Evolutionary conservation across 2,113 vertebrate genomes (phyloP).

Genomic region (Gymnocephalus cernua): DNA sequence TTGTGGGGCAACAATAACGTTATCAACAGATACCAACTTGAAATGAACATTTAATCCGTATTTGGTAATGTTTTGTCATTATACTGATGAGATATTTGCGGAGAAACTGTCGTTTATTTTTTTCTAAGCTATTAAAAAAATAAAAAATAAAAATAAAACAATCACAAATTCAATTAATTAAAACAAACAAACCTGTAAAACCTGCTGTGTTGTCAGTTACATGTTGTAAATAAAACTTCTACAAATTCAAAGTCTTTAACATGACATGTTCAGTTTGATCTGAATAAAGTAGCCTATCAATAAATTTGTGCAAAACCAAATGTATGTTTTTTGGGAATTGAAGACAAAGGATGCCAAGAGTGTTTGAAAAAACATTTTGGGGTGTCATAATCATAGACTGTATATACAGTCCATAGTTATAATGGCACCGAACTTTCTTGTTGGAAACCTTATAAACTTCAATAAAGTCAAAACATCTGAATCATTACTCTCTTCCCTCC

Average conservation of each 20-base stretch:
- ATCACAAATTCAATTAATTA: no score
- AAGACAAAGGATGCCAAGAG: neutral
- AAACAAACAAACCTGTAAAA: neutral
- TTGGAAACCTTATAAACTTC: neutral
- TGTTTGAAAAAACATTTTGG: neutral
- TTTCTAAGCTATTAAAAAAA: no score
- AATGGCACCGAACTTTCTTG: neutral
- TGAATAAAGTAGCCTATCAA: no score
- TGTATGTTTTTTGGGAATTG: neutral
- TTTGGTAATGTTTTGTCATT: neutral
- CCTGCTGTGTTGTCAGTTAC: neutral
- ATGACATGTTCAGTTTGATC: neutral
- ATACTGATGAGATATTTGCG: neutral
- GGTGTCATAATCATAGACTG: no score
- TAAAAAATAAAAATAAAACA: no score
- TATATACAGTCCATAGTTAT: no score
- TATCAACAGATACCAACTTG: neutral
- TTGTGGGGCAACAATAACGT: neutral
- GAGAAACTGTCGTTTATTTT: neutral
- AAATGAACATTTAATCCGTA: neutral
- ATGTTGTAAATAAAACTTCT: neutral
- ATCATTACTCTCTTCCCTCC: neutral
- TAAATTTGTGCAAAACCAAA: neutral
- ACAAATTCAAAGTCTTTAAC: neutral
- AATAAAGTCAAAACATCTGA: neutral